These are phyloP conservation scores for Brachionus sp. DNA, from an alignment of 1,140 invertebrate genomes.

Conservation along the genomic window DNA sequence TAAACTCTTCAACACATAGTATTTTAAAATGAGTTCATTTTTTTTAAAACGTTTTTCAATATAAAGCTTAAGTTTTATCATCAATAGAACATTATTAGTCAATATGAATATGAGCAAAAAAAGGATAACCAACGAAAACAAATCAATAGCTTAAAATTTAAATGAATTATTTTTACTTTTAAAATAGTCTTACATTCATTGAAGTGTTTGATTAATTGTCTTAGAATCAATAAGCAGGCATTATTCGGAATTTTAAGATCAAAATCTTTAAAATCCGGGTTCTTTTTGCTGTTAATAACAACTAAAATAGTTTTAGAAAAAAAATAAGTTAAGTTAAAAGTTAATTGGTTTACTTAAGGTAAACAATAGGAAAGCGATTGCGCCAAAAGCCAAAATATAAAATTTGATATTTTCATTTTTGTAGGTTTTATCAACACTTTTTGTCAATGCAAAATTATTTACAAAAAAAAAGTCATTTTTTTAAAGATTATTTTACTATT, in stretches of 20 bases:
- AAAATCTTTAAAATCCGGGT: background rate
- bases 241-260: background rate
- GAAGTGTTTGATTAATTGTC: background rate
- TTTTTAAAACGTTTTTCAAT: background rate
- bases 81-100: background rate
- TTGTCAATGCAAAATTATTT: background rate
- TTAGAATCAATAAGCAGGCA: background rate
- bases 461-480: background rate
- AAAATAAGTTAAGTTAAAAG: background rate
- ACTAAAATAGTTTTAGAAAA: background rate
- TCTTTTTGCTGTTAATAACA: background rate
- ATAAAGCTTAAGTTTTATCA: background rate
- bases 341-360: background rate
- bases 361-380: background rate
- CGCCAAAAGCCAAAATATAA: background rate
- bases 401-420: background rate
- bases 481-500: background rate
- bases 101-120: background rate
- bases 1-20: background rate
- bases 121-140: background rate
- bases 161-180: background rate
- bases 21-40: slow-evolving; percentile 8
- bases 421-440: background rate
- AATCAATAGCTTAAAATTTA: background rate
- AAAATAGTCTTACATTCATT: background rate